Evolutionary conservation across 2,888 invertebrate genomes (phyloP), one percentile per base, ranked within the genome.

Genomic region (Morpho deidamia): DNA sequence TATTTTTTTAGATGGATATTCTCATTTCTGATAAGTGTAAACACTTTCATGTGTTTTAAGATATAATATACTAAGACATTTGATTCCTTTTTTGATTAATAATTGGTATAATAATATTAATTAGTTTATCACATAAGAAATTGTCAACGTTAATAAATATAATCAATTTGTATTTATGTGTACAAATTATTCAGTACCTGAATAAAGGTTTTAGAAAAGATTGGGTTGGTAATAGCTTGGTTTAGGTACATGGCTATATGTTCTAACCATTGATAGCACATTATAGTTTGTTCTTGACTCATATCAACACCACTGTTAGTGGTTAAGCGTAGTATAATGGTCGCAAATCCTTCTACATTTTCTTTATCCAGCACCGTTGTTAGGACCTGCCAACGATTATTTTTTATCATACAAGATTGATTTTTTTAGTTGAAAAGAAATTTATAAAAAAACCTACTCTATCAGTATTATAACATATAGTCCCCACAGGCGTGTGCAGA

Each of bases 181-280:
- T 5, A 5, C 23, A 23, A 23, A 23, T 23, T 23, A 23, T 23
- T 23, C 23, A 23, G 23, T 76, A 91, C 92, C 83, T 91, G 87
- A 60, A 92, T 73, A 52, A 91, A 86, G 58, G 68, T 79, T 67
- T 81, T 90, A 0, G 85, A 81, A 67, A 90, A 90, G 0, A 64
- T 53, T 34, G 88, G 70, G 62, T 81, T 84, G 9, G 57, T 60
- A 1, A 80, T 81, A 8, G 89, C 90, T 67, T 91, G 90, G 66
- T 91, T 90, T 3, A 85, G 79, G 70, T 90, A 91, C 72, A 91
- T 78, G 1, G 91, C 88, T 5, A 92, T 85, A 69, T 92, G 92
- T 69, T 94, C 94, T 35, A 94, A 74, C 94, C 94, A 94, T 64
- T 94, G 94, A 56, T 92, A 91, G 23, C 90, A 79, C 23, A 88